Percentiles rank a stretch among this genome's conserved stretches.
These are phyloP conservation scores for Cyprinus carpio DNA, from an alignment of 2,113 vertebrate genomes.

Conservation along the genomic window DNA sequence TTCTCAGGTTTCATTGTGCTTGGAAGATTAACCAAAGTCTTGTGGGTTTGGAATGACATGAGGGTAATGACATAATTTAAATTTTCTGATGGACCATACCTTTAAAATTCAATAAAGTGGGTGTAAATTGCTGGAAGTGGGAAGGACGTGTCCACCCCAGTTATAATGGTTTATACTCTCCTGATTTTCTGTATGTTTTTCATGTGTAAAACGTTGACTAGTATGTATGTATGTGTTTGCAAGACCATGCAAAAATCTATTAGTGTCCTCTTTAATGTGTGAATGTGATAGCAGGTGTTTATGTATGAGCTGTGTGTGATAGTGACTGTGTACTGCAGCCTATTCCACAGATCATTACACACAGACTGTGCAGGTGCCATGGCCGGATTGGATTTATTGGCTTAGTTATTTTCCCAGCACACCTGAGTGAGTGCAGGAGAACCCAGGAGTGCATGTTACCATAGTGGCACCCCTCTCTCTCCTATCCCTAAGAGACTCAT, in stretches of 20 bases:
- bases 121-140: not conserved
- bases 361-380: not conserved
- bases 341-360: constrained; percentile 39
- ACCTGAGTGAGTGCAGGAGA: constrained; percentile 49
- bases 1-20: not conserved
- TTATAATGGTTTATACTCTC: not conserved
- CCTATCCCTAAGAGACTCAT: constrained; percentile 15
- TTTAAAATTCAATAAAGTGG: not conserved
- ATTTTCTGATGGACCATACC: no score
- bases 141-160: not conserved
- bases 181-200: not conserved
- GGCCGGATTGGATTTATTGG: constrained; percentile 46
- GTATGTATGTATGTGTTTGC: not conserved
- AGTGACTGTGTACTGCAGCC: not conserved
- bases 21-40: not conserved
- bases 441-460: not conserved
- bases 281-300: not conserved
- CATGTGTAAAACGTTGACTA: not conserved
- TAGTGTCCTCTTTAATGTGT: not conserved
- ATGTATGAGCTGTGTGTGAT: not conserved
- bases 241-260: constrained; percentile 4
- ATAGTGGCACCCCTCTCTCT: not conserved
- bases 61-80: no score
- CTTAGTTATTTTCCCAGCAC: constrained; percentile 53
- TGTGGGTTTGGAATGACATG: not conserved